Conservation (phyloP, 1,140 invertebrate genomes). For the Caenorhabditis remanei region DNA sequence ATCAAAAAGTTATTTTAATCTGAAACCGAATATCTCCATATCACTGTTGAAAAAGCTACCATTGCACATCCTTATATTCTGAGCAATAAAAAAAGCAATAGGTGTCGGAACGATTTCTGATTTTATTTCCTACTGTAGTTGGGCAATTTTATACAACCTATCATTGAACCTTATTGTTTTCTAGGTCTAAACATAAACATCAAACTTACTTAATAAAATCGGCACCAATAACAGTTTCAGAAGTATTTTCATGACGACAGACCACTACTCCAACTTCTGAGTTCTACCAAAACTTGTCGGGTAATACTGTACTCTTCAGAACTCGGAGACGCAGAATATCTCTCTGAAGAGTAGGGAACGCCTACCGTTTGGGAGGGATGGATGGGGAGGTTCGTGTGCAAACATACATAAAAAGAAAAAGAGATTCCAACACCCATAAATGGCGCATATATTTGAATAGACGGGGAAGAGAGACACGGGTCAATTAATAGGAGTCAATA, state of each 20-base stretch:
- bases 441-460: slow-evolving; percentile 26
- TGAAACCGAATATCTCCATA: no score
- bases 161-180: no score
- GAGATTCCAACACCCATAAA: neutral
- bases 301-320: neutral
- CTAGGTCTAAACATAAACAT: no score
- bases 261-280: neutral
- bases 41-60: no score
- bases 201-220: neutral
- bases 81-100: no score
- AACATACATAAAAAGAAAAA: neutral
- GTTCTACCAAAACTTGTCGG: neutral
- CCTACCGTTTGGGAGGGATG: neutral
- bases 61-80: no score
- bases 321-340: neutral
- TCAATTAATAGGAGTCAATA: slow-evolving; percentile 20
- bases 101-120: no score
- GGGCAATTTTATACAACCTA: no score
- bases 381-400: slow-evolving; percentile 14
- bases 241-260: neutral
- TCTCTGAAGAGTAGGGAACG: neutral
- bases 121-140: no score
- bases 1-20: no score
- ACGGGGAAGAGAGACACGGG: neutral
- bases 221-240: neutral